These are phyloP conservation scores for Hozukius guyotensis DNA, from an alignment of 2,797 vertebrate genomes.

Conservation along the genomic window DNA sequence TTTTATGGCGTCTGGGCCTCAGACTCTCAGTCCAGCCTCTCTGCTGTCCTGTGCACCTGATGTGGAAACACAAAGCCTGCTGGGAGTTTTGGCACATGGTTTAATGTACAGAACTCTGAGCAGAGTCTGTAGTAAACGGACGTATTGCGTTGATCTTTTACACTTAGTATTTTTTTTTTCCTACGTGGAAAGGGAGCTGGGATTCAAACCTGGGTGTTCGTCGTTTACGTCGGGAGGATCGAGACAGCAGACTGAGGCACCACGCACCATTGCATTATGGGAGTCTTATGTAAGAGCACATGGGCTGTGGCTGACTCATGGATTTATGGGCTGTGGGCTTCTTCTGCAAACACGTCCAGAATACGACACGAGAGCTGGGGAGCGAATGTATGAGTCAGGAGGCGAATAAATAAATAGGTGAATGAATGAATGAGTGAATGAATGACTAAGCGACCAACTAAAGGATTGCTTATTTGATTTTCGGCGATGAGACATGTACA, in stretches of 20 bases:
- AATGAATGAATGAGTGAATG: background rate
- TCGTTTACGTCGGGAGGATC: background rate
- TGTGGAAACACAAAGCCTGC: constrained; percentile 13
- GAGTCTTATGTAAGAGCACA: constrained; percentile 57
- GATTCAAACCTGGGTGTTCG: background rate
- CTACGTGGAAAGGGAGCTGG: background rate
- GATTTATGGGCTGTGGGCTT: constrained; percentile 37
- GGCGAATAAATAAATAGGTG: background rate
- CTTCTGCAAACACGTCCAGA: constrained; percentile 24
- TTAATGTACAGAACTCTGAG: background rate
- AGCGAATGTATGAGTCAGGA: background rate
- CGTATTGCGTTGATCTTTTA: background rate
- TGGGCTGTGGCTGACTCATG: constrained; percentile 42
- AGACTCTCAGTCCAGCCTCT: background rate
- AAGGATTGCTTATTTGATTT: background rate
- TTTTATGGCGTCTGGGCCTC: constrained; percentile 38
- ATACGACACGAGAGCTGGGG: background rate
- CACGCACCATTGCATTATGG: constrained; percentile 41
- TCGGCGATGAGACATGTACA: background rate
- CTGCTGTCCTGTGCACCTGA: constrained; percentile 21
- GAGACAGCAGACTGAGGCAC: background rate
- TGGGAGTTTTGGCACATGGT: background rate
- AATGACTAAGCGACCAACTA: background rate
- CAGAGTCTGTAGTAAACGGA: background rate
- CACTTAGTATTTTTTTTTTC: background rate